phyloP scores from a whole-genome alignment of 2,113 vertebrate species.

The Lichenostomus cassidix region DNA sequence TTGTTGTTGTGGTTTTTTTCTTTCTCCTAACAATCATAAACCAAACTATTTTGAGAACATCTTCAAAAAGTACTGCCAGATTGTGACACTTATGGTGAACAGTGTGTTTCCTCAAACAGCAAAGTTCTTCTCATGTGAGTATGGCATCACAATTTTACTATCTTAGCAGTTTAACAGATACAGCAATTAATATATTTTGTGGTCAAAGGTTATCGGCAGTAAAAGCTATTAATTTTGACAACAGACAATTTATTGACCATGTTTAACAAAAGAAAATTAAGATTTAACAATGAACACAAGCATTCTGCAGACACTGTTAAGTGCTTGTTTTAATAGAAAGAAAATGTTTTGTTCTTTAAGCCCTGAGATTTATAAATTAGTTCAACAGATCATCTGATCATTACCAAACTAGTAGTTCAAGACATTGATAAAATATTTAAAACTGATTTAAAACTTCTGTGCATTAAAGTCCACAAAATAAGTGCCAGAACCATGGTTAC shows the following conservation, averaged over 20 bases:
- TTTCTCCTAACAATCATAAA: background rate
- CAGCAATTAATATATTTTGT: background rate
- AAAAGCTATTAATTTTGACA: background rate
- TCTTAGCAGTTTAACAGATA: background rate
- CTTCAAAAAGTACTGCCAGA: slow-evolving; percentile 29
- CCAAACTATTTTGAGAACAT: slow-evolving; percentile 21
- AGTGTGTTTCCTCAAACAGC: background rate
- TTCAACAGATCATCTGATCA: background rate
- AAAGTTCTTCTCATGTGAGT: background rate
- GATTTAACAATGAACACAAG: background rate
- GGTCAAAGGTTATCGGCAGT: background rate
- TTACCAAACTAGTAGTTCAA: background rate
- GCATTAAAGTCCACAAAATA: background rate
- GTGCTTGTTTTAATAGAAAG: background rate
- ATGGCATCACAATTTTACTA: background rate
- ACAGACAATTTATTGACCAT: background rate
- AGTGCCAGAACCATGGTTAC: background rate
- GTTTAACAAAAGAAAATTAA: background rate
- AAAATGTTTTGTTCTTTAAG: background rate
- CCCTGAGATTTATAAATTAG: background rate
- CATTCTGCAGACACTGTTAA: background rate
- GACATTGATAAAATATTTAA: background rate
- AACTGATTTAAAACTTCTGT: background rate
- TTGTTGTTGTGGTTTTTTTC: background rate
- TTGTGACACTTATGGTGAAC: background rate